Evolutionary conservation across 2,113 vertebrate species (phyloP).

Genomic region (Pogonocichla stellata): DNA sequence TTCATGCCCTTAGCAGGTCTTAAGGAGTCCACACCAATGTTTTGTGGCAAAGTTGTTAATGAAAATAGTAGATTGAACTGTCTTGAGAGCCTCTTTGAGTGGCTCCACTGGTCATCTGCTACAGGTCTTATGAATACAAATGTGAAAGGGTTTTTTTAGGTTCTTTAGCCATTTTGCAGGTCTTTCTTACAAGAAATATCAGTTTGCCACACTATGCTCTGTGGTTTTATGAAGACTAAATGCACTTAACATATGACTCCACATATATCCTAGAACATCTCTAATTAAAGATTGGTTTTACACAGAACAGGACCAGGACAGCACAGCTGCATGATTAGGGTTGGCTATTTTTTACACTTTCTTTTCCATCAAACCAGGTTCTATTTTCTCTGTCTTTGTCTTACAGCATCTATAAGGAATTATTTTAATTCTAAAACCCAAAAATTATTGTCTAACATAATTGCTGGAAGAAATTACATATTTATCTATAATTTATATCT

Average conservation of each 20-base stretch:
- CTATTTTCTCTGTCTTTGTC: not conserved
- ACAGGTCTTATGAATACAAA: not conserved
- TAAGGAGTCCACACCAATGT: not conserved
- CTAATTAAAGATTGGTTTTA: not conserved
- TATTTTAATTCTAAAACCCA: not conserved
- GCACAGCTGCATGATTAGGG: not conserved
- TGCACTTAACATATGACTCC: not conserved
- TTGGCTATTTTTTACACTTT: not conserved
- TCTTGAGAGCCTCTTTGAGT: not conserved
- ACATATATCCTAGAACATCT: not conserved
- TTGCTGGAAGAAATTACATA: not conserved
- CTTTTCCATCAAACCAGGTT: not conserved
- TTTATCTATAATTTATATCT: not conserved
- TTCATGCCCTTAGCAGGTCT: not conserved
- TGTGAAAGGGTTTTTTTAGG: not conserved
- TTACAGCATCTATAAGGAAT: not conserved
- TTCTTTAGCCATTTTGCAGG: not conserved
- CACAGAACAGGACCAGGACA: not conserved
- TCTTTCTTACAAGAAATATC: not conserved
- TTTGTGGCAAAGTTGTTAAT: not conserved
- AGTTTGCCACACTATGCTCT: not conserved
- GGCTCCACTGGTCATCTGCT: not conserved
- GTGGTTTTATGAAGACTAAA: not conserved
- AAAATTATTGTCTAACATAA: not conserved
- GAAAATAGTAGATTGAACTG: not conserved